Evolutionary conservation across 1,140 invertebrate species (phyloP), one percentile per base, ranked within the genome.

Genomic region (Vanessa tameamea): DNA sequence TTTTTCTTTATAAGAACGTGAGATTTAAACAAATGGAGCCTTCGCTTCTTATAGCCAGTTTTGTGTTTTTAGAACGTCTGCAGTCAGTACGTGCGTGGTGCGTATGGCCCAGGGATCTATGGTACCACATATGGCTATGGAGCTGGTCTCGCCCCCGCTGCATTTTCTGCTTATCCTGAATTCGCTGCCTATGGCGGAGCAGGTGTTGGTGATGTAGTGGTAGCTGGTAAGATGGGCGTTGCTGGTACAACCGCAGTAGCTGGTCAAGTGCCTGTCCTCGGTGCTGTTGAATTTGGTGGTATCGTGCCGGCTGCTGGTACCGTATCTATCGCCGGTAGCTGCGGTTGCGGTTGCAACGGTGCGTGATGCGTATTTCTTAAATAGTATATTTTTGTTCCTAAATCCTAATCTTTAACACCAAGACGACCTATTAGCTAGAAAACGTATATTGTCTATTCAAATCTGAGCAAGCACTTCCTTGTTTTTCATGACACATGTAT

Each of bases 201-300:
- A 31, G 86, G 86, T 14, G 70, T 82, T 37, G 86, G 86, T 20
- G 76, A 85, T 47, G 78, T 87, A 0, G 79, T 71, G 6, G 82
- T 86, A 7, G 73, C 73, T 13, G 84, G 86, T 13, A 82, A 88
- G 61, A 74, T 88, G 53, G 83, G 83, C n/a, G 86, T 88, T 5
- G 77, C 78, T 63, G 85, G 85, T 61, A 82, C 78, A 16, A 82
- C 83, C 3, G 11, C 79, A 23, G 78, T 86, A 0, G 69, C 74
- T 23, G 85, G 83, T 16, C 80, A 83, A 43, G 82, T 86, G 26
- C 81, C 85, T 3, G 80, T 86, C 37, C 80, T 82, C n/a, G 82
- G 82, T 26, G 78, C 82, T 64, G 80, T 87, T 47, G 67, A 78
- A 50, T 84, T 85, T 71, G 75, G 73, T 14, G 82, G 82, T 4